These are phyloP conservation scores for Actias luna DNA, from an alignment of 2,888 invertebrate genomes.

Conservation along the genomic window DNA sequence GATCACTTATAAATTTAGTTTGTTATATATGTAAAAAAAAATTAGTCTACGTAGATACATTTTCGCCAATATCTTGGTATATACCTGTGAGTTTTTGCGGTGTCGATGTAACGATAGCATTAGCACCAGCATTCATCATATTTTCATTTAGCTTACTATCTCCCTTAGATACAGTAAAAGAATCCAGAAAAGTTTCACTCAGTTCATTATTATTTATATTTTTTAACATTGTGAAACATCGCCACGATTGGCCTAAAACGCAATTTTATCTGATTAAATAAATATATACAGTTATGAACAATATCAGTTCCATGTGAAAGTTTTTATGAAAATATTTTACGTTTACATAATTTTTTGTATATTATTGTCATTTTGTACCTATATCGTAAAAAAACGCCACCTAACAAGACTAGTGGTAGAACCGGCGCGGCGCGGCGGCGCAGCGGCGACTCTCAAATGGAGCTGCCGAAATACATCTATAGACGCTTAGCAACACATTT, in stretches of 20 bases:
- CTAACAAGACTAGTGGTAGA: no score
- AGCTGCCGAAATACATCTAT: no score
- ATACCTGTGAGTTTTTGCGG: slow-evolving; percentile 54
- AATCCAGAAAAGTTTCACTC: slow-evolving; percentile 36
- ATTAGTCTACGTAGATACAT: neutral
- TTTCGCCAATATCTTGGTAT: no score
- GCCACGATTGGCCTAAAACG: slow-evolving; percentile 52
- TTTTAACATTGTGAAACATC: slow-evolving; percentile 46
- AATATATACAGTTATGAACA: neutral
- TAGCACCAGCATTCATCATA: slow-evolving; percentile 41
- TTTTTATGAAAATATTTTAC: neutral
- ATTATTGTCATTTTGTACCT: neutral
- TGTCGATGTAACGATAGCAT: slow-evolving; percentile 60
- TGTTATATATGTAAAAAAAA: neutral
- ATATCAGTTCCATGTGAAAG: neutral
- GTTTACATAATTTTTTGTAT: neutral
- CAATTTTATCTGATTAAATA: neutral
- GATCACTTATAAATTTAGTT: neutral
- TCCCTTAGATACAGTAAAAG: slow-evolving; percentile 40
- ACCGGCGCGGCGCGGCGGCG: no score
- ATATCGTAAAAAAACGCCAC: no score
- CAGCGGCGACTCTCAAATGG: no score
- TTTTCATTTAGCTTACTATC: slow-evolving; percentile 43
- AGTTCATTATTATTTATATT: slow-evolving; percentile 35
- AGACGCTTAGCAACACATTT: no score